These are phyloP conservation scores for Anolis carolinensis DNA, from an alignment of 2,113 vertebrate species.

Conservation along the genomic window DNA sequence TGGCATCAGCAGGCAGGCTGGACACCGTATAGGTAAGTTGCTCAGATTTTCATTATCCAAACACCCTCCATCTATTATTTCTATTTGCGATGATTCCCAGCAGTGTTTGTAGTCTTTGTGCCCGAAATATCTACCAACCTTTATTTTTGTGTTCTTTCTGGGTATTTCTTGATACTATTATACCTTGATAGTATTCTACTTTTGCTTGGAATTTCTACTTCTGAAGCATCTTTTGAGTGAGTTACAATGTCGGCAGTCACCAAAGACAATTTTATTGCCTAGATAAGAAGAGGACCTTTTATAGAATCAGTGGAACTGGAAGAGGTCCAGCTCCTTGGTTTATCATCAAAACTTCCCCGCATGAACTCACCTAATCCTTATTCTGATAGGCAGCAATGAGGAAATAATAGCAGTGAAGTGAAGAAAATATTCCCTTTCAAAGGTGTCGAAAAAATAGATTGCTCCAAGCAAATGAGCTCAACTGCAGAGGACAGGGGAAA, in stretches of 20 bases:
- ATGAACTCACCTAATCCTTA: not conserved
- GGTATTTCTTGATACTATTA: not conserved
- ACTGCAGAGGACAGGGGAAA: not conserved
- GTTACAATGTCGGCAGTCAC: not conserved
- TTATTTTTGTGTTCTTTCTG: not conserved
- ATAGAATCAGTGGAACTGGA: not conserved
- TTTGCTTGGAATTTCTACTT: conserved; percentile 3
- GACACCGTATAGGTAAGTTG: conserved; percentile 88
- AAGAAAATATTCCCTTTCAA: not conserved
- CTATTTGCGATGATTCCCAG: not conserved
- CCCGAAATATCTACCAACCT: not conserved
- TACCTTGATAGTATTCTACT: not conserved
- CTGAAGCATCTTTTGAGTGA: not conserved
- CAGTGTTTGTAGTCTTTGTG: conserved; percentile 11
- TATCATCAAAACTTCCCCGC: not conserved
- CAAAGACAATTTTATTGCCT: not conserved
- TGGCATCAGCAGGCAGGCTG: conserved; percentile 89
- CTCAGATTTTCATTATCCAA: not conserved
- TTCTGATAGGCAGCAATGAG: not conserved
- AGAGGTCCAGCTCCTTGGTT: not conserved
- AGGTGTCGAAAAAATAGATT: not conserved
- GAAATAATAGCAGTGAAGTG: not conserved
- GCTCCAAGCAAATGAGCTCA: not conserved
- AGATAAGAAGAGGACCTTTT: not conserved
- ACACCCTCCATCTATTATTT: accelerated